Base-by-base conservation (phyloP, 2,797 vertebrate genomes). In the Acomys russatus region DNA sequence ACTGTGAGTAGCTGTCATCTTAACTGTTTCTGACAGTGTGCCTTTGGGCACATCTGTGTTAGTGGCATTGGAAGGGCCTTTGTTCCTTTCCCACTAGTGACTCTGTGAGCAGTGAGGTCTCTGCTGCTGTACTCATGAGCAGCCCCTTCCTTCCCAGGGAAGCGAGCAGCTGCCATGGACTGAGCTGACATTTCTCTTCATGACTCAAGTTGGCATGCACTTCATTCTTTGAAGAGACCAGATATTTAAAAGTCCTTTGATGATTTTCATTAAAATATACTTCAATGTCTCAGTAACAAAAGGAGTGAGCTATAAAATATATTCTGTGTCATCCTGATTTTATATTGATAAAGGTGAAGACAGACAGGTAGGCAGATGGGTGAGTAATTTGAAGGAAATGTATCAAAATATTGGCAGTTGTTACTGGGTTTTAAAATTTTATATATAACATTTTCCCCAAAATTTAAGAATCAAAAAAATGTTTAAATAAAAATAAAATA, bases 1-100 rank as follows among this genome's bases (percentile, higher is more conserved):
- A 99, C 99, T 99, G 99, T 99, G 99, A 99, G 99, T 99, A 98
- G 99, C 99, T 99, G 99, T 99, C 99, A 99, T 98, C 98, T 98
- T 99, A 99, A 99, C 99, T 97, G 98, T 98, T 99, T 99, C 99
- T 99, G 99, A 99, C 99, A 99, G 99, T 98, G 99, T 98, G 98
- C 99, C 99, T 99, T 96, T 98, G 98, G 99, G 99, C 99, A 99
- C 99, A 99, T 99, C 99, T 99, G 99, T 99, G 99, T 98, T 99
- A 99, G 98, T 98, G 99, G 98, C 98, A 98, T 98, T 73, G 98
- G 98, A 99, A 98, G 98, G 99, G 98, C 98, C 98, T 99, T 99
- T 99, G 99, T 99, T 99, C 98, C 99, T 98, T 98, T 99, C 99
- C 99, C 99, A 99, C 99, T 98, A 98, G 99, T 99, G 99, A 98